These are phyloP conservation scores for Tenthredo scrophulariae DNA, from an alignment of 2,888 invertebrate genomes.

Conservation along the genomic window DNA sequence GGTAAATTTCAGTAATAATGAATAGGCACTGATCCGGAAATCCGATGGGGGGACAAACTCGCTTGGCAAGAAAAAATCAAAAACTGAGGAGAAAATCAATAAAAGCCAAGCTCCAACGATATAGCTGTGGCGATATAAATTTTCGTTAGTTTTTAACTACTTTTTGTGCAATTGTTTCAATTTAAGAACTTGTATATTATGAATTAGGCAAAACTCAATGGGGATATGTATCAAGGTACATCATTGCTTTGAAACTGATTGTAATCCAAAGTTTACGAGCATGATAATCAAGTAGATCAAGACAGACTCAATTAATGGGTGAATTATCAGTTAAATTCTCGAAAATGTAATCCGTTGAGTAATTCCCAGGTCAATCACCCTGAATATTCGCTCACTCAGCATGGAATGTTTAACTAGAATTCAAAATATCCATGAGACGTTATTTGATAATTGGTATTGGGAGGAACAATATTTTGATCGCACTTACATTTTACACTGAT, in stretches of 20 bases:
- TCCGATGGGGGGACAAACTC: not conserved
- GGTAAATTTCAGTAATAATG: not conserved
- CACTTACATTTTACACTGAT: not conserved
- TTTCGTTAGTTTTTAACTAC: not conserved
- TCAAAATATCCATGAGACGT: not conserved
- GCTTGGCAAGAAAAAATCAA: not conserved
- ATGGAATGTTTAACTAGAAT: not conserved
- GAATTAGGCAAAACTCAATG: not conserved
- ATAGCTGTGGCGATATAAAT: not conserved
- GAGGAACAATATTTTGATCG: not conserved
- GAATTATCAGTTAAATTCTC: not conserved
- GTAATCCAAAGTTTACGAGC: not conserved
- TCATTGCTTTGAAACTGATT: not conserved
- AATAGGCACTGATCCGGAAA: not conserved
- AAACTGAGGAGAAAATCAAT: not conserved
- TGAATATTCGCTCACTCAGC: not conserved
- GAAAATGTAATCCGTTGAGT: not conserved
- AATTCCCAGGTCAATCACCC: not conserved
- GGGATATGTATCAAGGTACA: not conserved
- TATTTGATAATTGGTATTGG: not conserved
- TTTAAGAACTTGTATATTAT: not conserved
- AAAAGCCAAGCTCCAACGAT: not conserved
- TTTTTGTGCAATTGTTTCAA: not conserved
- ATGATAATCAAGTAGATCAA: not conserved
- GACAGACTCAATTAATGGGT: not conserved